Base-by-base conservation (phyloP, 2,797 vertebrate genomes). In the Bothrops alternatus region DNA sequence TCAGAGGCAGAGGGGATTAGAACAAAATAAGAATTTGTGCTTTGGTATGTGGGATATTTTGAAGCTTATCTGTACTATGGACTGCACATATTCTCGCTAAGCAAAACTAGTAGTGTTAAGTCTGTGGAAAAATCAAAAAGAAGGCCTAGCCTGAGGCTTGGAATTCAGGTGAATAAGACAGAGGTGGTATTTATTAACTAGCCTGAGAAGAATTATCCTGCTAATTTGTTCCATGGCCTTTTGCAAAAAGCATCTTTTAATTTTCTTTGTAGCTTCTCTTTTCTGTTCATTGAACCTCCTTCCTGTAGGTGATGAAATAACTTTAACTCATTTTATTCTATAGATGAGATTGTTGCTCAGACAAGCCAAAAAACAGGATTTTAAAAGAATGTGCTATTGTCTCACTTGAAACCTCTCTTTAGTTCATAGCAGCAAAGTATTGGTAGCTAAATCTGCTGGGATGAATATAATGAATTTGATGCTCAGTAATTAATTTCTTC, bases 401-500 rank as follows among this genome's bases (percentile, higher is more conserved):
- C 86, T 95, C 93, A 90, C 89, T 86, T 86, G 91, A 32, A 6
- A 0, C n/a, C 32, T 60, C 25, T 0, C 0, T 63, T 94, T 91
- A 65, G 73, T 91, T 60, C 0, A 0, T 6, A 88, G 91, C 1
- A 0, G 82, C 87, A 65, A 90, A 85, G 32, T 0, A 0, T 91
- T 73, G 91, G 90, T 90, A 88, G 88, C 92, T 87, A 94, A 86
- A 20, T 86, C 92, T 0, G 0, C 2, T 4, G 94, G 61, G 86
- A n/a, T 87, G 82, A 95, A 57, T 78, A 92, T 93, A 93, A 96
- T 95, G 96, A 97, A 96, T 96, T 96, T 95, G 95, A 95, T 95
- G 28, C 1, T 94, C 90, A 94, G 92, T 96, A 95, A 96, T 96
- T 95, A 96, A 96, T 96, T 96, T 94, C 86, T 95, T 86, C 87